Evolutionary conservation across 1,140 invertebrate genomes (phyloP), one percentile per base, ranked within the genome.

Genomic region (Zaprionus vittiger): DNA sequence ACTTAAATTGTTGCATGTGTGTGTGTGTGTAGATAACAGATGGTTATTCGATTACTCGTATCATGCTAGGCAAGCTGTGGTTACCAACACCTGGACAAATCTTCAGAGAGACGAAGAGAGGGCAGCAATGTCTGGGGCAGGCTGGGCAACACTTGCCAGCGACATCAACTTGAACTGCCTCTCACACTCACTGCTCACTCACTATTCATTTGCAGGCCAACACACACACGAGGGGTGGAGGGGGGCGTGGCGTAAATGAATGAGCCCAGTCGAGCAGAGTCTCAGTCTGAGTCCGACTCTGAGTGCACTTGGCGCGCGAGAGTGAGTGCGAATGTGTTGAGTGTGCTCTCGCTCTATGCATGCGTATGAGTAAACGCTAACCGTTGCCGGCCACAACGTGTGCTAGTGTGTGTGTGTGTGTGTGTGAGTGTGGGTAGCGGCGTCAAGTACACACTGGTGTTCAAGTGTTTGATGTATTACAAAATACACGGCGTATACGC

Each of bases 391-490:
- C 67, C 56, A 57, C 47, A 52, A 4, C 15, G 38, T 38, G 37
- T 15, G 37, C 37, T 38, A 5, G 41, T 44, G 52, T 54, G 38
- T 28, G 28, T 31, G 7, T 7, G 26, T 7, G 49, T 47, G 59
- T 34, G 38, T 38, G 28, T 24, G 55, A 44, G 38, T 49, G 68
- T 41, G 31, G 65, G 38, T 64, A 60, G 65, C 71, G 65, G 68
- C 75, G 65, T 86, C 79, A 76, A 86, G 83, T 69, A 71, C 80
- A 75, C 80, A 47, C 54, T 64, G 52, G 49, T 78, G 65, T 83
- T 89, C 74, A 84, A 87, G 84, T 71, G 70, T 66, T 84, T 89
- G 84, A 89, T 90, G 84, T 90, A 90, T 89, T 90, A 84, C 81
- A 79, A 81, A 89, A 81, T 81, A 89, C 80, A 83, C 77, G 79